Evolutionary conservation across 2,797 vertebrate genomes (phyloP).

Genomic region (Harpagifer antarcticus): DNA sequence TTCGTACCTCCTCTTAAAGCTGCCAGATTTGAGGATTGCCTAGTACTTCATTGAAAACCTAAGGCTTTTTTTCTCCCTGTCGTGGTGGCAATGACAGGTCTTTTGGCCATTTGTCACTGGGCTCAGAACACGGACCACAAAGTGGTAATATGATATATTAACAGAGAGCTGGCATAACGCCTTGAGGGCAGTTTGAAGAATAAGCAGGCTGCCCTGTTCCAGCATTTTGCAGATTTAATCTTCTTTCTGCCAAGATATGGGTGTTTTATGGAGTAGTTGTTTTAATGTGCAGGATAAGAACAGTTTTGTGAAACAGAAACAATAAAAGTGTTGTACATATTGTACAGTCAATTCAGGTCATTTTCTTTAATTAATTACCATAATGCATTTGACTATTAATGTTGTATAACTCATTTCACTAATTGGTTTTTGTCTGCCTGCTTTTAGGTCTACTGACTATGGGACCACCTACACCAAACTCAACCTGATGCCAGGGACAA

Average conservation of each 20-base stretch:
- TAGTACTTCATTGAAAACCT: constrained; percentile 48
- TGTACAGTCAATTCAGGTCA: background rate
- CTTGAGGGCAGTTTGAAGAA: constrained; percentile 49
- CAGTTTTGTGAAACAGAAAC: constrained; percentile 5
- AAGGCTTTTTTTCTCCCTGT: constrained; percentile 51
- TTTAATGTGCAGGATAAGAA: constrained; percentile 18
- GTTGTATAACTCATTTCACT: background rate
- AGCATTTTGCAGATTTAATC: constrained; percentile 42
- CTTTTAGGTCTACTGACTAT: constrained; percentile 93
- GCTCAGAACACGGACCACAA: constrained; percentile 29
- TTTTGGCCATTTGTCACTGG: constrained; percentile 55
- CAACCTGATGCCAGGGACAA: constrained; percentile 93
- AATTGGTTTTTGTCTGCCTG: constrained; percentile 29
- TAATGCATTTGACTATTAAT: background rate
- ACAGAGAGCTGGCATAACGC: constrained; percentile 45
- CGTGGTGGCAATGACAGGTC: constrained; percentile 40
- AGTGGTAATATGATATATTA: constrained; percentile 46
- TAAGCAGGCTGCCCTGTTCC: constrained; percentile 31
- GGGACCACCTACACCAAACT: constrained; percentile 95
- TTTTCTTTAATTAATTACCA: background rate
- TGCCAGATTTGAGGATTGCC: constrained; percentile 62
- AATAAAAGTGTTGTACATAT: background rate
- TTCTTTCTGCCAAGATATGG: constrained; percentile 24
- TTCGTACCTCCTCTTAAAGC: constrained; percentile 47
- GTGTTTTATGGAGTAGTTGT: constrained; percentile 19